phyloP scores from a whole-genome alignment of 2,888 invertebrate species.

The Cantharis flavilabris region DNA sequence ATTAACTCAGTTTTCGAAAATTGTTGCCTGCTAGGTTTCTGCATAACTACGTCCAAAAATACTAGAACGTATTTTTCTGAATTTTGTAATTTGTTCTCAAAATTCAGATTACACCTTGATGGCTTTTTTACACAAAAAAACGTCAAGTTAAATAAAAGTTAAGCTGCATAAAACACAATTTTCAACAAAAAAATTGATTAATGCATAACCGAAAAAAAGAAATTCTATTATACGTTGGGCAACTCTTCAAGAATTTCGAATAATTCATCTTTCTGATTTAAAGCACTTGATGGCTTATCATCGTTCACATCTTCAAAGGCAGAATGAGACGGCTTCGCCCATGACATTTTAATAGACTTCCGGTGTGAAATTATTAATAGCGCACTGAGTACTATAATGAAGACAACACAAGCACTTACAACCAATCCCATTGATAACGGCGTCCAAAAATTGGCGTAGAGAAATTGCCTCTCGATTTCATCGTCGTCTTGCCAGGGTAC shows the following conservation, averaged over 20 bases:
- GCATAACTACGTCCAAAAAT: background rate
- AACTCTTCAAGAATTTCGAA: background rate
- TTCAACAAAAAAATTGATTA: background rate
- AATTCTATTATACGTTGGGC: background rate
- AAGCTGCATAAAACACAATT: background rate
- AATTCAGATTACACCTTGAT: background rate
- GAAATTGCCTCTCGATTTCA: constrained; percentile 42
- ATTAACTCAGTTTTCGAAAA: no score
- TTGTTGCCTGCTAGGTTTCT: no score
- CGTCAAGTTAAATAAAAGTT: background rate
- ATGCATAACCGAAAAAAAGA: background rate
- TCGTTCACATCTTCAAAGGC: background rate
- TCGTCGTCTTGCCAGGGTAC: constrained; percentile 63
- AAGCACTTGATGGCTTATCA: background rate
- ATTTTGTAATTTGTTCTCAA: background rate
- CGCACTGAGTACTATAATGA: constrained; percentile 42
- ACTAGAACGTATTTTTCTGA: background rate
- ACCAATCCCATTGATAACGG: constrained; percentile 48
- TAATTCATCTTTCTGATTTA: background rate
- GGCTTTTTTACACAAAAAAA: background rate
- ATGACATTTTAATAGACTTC: constrained; percentile 1
- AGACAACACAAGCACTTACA: constrained; percentile 43
- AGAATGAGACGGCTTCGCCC: background rate
- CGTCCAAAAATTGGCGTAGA: constrained; percentile 40
- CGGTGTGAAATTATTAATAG: constrained; percentile 37